These are phyloP conservation scores for Abrostola triplasia DNA, from an alignment of 2,888 invertebrate species.

Conservation along the genomic window DNA sequence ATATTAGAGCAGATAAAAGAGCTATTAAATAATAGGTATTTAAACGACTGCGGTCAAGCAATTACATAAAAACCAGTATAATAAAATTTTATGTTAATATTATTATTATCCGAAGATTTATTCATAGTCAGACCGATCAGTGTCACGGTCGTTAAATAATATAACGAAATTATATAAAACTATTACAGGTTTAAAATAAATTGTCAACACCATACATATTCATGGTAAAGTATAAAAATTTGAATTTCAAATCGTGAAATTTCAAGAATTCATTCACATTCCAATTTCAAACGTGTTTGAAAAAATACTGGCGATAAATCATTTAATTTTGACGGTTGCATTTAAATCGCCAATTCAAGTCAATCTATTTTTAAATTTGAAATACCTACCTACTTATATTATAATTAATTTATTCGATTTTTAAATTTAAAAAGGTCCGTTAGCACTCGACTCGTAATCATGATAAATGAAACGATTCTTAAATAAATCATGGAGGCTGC, in stretches of 20 bases:
- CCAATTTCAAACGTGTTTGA: not conserved
- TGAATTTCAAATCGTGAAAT: not conserved
- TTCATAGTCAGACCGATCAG: constrained; percentile 19
- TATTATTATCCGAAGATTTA: constrained; percentile 24
- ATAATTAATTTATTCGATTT: not conserved
- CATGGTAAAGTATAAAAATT: not conserved
- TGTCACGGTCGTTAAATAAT: constrained; percentile 38
- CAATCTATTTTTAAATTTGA: not conserved
- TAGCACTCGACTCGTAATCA: not conserved
- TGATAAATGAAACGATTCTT: constrained; percentile 12
- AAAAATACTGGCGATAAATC: too few relatives aligned
- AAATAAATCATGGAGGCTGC: constrained; percentile 22
- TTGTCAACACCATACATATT: constrained; percentile 1
- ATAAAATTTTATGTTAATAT: constrained; percentile 14
- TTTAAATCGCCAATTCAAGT: too few relatives aligned
- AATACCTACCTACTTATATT: not conserved
- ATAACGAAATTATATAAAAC: constrained; percentile 11
- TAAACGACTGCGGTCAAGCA: constrained; percentile 12
- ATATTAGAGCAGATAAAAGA: constrained; percentile 6
- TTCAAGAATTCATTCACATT: not conserved
- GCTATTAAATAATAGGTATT: constrained; percentile 16
- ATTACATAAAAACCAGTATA: constrained; percentile 16
- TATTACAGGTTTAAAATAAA: not conserved
- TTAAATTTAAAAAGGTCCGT: not conserved
- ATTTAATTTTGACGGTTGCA: too few relatives aligned